Evolutionary conservation across 2,797 vertebrate species (phyloP), one percentile per base, ranked within the genome.

Genomic region (Schizopygopsis malacanthus): DNA sequence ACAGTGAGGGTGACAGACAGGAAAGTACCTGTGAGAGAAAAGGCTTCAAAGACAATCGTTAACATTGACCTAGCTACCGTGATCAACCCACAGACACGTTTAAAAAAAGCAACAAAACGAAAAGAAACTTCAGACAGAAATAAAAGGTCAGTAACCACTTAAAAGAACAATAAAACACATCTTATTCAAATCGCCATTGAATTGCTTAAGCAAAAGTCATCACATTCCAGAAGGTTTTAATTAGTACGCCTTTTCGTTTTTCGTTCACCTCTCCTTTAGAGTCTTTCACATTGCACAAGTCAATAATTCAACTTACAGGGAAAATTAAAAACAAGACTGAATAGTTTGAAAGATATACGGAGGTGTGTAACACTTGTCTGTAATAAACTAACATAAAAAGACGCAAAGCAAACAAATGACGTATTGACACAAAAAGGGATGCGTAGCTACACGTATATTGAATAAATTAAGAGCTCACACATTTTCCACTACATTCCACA

Each of bases 1-100:
- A 76, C 45, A 84, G 87, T 86, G 20, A n/a, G 18, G 83, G 79
- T 16, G 65, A 80, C 69, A 79, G 41, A 70, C 81, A 80, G 67
- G 65, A 70, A 80, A 56, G 56, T 54, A 87, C 91, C 88, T 92
- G 87, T 91, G 89, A 91, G 82, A 87, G 93, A 94, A 63, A 95
- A 89, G 92, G 92, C 90, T 89, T 89, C 89, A 92, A 92, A 85
- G 87, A 85, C 90, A 93, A 88, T 82, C 89, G 87, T 90, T 91
- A 93, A 92, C 13, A 63, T 39, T 76, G 83, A 88, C 82, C 28
- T 61, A 85, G 50, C 84, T 85, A 85, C 78, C 54, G 20, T 65
- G 41, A 81, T 78, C 81, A 73, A 75, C 81, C 87, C 41, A 86
- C 76, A 83, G 59, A 88, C 76, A 70, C 0, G 61, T 56, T 20